Conservation (phyloP, 2,888 invertebrate genomes). For the Apamea crenata region DNA sequence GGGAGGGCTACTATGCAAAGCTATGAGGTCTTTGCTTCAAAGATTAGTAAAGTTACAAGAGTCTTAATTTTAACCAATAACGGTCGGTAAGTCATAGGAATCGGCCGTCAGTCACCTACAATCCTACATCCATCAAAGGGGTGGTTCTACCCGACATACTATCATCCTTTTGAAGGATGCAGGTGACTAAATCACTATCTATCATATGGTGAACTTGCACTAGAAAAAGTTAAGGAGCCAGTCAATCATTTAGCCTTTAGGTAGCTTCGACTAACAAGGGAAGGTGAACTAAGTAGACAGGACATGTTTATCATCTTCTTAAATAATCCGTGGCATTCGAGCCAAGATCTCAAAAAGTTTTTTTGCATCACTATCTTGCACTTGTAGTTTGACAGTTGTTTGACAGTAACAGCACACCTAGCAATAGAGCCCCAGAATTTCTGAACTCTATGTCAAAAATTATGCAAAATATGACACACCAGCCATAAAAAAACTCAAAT, state of each 20-base stretch:
- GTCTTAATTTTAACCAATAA: too few relatives aligned
- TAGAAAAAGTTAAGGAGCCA: too few relatives aligned
- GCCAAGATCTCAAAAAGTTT: neutral
- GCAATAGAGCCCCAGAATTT: neutral
- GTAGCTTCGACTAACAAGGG: neutral
- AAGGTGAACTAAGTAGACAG: neutral
- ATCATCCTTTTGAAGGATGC: neutral
- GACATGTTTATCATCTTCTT: neutral
- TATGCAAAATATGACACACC: neutral
- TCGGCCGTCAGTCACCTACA: too few relatives aligned
- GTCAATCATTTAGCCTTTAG: neutral
- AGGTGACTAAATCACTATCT: neutral
- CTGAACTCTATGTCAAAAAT: too few relatives aligned
- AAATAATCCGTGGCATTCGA: neutral
- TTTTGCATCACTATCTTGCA: neutral
- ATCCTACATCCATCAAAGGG: neutral
- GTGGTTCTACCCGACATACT: neutral
- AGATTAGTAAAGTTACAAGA: too few relatives aligned
- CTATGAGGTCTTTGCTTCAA: too few relatives aligned
- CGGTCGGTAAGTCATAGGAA: too few relatives aligned
- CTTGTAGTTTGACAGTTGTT: neutral
- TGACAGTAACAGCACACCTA: neutral
- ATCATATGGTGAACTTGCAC: neutral
- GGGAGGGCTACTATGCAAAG: too few relatives aligned
- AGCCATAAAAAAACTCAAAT: neutral